Evolutionary conservation across 2,888 invertebrate species (phyloP).

Genomic region (Thalpophila matura): DNA sequence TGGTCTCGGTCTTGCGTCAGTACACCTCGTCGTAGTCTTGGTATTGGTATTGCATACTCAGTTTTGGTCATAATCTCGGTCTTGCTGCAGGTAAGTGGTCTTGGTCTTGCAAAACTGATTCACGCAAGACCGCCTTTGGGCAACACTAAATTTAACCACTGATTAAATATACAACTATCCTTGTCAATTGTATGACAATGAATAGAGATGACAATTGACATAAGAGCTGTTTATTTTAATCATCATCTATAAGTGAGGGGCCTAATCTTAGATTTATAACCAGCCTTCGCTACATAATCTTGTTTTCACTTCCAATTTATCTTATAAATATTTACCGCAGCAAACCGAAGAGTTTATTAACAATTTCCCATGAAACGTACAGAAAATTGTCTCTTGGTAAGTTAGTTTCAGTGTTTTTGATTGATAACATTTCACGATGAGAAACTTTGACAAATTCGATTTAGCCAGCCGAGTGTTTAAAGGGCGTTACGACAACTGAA

Average conservation of each 20-base stretch:
- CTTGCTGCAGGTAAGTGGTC: no score
- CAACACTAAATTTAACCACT: no score
- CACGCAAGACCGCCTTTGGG: no score
- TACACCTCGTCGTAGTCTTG: no score
- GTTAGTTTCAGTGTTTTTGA: slow-evolving; percentile 60
- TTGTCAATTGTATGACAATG: no score
- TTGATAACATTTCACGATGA: slow-evolving; percentile 55
- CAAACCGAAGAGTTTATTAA: slow-evolving; percentile 43
- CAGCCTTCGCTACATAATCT: slow-evolving; percentile 18
- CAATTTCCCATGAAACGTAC: slow-evolving; percentile 48
- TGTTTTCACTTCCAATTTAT: slow-evolving; percentile 36
- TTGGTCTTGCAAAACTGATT: no score
- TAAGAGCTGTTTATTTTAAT: neutral
- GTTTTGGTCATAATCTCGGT: no score
- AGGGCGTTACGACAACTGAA: slow-evolving; percentile 31
- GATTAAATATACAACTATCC: no score
- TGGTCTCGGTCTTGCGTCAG: no score
- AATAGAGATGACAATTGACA: no score
- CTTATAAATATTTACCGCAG: slow-evolving; percentile 45
- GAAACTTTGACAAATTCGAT: slow-evolving; percentile 61
- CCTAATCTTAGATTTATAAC: neutral
- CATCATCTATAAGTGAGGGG: neutral
- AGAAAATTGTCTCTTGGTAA: slow-evolving; percentile 54
- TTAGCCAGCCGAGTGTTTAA: slow-evolving; percentile 49
- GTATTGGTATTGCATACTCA: no score